Evolutionary conservation across 2,797 vertebrate genomes (phyloP).

Genomic region (Ciconia nigra): DNA sequence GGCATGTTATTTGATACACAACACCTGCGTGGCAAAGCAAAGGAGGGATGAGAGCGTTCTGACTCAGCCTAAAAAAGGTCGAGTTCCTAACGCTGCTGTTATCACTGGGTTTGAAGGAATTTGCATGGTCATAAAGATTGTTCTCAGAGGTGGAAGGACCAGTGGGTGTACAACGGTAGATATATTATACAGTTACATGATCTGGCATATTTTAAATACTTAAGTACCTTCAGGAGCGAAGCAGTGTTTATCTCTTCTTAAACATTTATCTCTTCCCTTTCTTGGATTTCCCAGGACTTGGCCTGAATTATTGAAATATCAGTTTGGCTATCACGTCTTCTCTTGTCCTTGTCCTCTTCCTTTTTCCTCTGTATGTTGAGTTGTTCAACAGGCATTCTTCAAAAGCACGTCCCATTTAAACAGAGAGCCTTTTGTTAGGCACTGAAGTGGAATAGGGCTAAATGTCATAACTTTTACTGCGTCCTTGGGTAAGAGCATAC

Average conservation of each 20-base stretch:
- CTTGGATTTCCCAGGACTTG: neutral
- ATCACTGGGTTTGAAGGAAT: neutral
- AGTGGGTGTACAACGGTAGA: neutral
- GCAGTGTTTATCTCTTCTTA: neutral
- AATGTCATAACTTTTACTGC: neutral
- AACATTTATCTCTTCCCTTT: neutral
- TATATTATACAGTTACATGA: neutral
- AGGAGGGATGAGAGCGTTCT: neutral
- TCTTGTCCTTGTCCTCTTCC: neutral
- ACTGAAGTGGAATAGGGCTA: neutral
- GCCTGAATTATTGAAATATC: neutral
- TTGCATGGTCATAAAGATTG: too few relatives aligned
- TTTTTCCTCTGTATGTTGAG: neutral
- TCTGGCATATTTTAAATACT: neutral
- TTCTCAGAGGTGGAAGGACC: neutral
- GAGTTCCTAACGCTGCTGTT: rapidly evolving
- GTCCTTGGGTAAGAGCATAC: neutral
- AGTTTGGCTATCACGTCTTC: rapidly evolving
- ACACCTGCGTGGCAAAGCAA: neutral
- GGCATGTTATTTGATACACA: neutral
- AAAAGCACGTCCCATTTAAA: neutral
- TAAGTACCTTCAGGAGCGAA: neutral
- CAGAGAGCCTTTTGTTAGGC: conserved; percentile 10
- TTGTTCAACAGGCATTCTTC: neutral
- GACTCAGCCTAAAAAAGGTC: neutral